These are phyloP conservation scores for Gymnorhina tibicen DNA, from an alignment of 2,113 vertebrate species.

Conservation along the genomic window DNA sequence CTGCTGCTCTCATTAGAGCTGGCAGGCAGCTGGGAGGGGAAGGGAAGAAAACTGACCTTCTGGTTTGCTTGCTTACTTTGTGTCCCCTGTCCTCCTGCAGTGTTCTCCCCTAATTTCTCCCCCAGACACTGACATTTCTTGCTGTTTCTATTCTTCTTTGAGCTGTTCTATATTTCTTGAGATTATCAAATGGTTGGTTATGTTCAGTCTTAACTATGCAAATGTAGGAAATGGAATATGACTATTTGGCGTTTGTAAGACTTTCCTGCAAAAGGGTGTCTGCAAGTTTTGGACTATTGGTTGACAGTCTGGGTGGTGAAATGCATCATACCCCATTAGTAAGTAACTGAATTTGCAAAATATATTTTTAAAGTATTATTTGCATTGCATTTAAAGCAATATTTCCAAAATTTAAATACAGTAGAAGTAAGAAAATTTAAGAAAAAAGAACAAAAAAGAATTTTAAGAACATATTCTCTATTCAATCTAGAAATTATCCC, in stretches of 20 bases:
- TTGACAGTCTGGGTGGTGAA: background rate
- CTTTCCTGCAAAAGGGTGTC: background rate
- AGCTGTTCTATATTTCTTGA: background rate
- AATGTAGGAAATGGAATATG: background rate
- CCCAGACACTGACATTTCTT: background rate
- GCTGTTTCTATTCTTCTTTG: background rate
- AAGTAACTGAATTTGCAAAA: background rate
- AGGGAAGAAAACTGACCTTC: background rate
- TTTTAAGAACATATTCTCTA: background rate
- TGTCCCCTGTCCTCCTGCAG: accelerated
- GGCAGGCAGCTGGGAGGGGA: background rate
- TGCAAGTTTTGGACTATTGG: background rate
- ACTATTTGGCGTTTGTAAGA: background rate
- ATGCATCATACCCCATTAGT: background rate
- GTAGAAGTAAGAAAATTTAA: background rate
- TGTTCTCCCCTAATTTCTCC: background rate
- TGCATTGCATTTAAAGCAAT: background rate
- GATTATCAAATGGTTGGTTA: background rate
- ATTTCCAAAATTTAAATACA: background rate
- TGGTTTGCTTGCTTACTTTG: background rate
- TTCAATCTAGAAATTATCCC: background rate
- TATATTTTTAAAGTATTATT: background rate
- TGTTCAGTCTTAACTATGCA: background rate
- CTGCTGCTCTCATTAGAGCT: background rate
- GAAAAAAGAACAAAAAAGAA: background rate